A percentile compares a stretch with the other conserved stretches of the same genome.
Conservation (phyloP, 2,797 vertebrate genomes). For the Poecilia velifera region DNA sequence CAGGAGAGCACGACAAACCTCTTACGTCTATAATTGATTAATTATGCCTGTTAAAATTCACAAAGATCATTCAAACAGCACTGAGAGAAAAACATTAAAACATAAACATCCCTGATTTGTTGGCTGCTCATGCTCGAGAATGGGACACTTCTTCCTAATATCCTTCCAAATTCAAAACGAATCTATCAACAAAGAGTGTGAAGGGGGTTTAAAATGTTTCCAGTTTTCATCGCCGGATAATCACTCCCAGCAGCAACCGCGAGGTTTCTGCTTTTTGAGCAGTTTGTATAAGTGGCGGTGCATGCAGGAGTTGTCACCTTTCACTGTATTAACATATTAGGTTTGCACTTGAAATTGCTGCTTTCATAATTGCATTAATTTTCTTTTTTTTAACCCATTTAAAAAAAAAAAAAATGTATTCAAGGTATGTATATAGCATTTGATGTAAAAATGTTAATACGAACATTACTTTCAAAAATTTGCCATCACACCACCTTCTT, state of each 20-base stretch:
- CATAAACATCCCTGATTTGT: constrained; percentile 16
- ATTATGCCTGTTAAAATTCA: constrained; percentile 48
- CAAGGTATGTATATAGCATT: background rate
- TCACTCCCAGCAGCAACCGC: constrained; percentile 32
- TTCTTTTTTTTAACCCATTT: background rate
- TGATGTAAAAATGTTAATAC: background rate
- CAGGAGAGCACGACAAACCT: constrained; percentile 49
- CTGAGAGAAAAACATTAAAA: constrained; percentile 32
- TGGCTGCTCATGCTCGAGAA: background rate
- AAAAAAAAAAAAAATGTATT: background rate
- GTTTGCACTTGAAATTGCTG: constrained; percentile 17
- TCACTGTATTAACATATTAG: background rate
- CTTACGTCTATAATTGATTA: constrained; percentile 63
- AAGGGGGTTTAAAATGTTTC: constrained; percentile 15
- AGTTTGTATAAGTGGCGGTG: background rate
- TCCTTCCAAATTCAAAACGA: constrained; percentile 1
- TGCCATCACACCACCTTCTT: background rate
- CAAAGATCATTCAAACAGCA: constrained; percentile 33
- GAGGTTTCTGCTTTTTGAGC: constrained; percentile 9
- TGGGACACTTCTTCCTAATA: constrained; percentile 4
- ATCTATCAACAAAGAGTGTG: constrained; percentile 5
- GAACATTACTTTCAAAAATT: background rate
- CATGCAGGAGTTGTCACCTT: constrained; percentile 11
- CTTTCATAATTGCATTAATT: constrained; percentile 6
- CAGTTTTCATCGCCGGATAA: constrained; percentile 20